These are phyloP conservation scores for Casuarius casuarius DNA, from an alignment of 2,113 vertebrate species.

Conservation along the genomic window DNA sequence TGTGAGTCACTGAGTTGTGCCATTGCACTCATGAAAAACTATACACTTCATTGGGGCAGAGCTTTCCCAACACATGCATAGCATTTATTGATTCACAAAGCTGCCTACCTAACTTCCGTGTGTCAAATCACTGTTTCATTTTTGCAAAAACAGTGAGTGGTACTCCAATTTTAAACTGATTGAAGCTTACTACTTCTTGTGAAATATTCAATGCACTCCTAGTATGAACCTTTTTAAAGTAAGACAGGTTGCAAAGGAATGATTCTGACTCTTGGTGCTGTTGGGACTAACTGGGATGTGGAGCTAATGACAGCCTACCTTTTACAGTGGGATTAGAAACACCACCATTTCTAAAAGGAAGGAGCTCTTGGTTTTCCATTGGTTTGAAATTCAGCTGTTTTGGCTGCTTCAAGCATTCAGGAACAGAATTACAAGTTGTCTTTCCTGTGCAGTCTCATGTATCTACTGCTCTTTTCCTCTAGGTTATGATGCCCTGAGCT, in stretches of 20 bases:
- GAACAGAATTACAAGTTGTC: not conserved
- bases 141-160: not conserved
- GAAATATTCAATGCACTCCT: not conserved
- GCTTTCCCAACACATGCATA: not conserved
- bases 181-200: not conserved
- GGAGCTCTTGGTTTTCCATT: rapidly evolving
- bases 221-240: not conserved
- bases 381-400: not conserved
- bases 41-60: rapidly evolving
- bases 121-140: not conserved
- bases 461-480: not conserved
- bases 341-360: not conserved
- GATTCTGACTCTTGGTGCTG: not conserved
- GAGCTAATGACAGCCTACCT: not conserved
- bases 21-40: not conserved
- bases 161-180: not conserved
- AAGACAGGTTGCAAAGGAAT: not conserved
- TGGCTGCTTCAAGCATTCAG: not conserved
- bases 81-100: rapidly evolving
- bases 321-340: not conserved
- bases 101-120: not conserved
- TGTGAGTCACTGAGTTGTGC: rapidly evolving
- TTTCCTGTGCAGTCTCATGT: not conserved
- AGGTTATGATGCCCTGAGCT: slow-evolving; percentile 79
- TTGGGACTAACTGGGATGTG: not conserved